Conservation (phyloP, 2,113 vertebrate species). For the Amblyornis subalaris region DNA sequence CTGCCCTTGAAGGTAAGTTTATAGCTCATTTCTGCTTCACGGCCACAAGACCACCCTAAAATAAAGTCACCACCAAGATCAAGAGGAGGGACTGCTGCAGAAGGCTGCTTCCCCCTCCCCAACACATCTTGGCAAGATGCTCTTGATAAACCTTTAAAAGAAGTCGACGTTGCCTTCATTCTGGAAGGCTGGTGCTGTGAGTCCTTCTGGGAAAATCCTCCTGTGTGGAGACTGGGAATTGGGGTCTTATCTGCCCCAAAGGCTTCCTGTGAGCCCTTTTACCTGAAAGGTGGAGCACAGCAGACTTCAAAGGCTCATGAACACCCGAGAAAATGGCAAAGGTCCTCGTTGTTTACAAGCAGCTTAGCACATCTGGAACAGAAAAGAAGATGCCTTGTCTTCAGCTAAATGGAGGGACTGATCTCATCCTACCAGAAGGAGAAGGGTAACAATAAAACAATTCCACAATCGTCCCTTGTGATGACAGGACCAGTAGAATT, state of each 20-base stretch:
- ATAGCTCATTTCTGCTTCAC: not conserved
- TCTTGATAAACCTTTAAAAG: not conserved
- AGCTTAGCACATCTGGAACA: not conserved
- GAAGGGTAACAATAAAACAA: constrained; percentile 20
- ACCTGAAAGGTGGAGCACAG: not conserved
- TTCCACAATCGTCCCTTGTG: not conserved
- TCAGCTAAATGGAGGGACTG: constrained; percentile 3
- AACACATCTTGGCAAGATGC: not conserved
- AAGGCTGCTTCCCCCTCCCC: not conserved
- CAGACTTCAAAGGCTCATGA: not conserved
- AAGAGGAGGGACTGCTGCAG: not conserved
- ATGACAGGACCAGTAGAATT: constrained; percentile 11
- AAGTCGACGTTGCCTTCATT: not conserved
- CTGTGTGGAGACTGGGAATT: not conserved
- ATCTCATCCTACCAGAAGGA: not conserved
- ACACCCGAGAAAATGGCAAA: not conserved
- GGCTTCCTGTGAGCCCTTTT: not conserved
- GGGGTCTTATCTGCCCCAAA: not conserved
- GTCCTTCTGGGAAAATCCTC: not conserved
- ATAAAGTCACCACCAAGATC: not conserved
- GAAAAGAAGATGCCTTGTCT: not conserved
- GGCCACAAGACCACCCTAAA: not conserved
- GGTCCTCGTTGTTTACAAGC: not conserved
- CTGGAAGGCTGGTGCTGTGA: not conserved
- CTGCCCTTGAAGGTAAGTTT: not conserved